Evolutionary conservation across 2,797 vertebrate genomes (phyloP), one percentile per base, ranked within the genome.

Genomic region (Parauchenoglanis punctatus): DNA sequence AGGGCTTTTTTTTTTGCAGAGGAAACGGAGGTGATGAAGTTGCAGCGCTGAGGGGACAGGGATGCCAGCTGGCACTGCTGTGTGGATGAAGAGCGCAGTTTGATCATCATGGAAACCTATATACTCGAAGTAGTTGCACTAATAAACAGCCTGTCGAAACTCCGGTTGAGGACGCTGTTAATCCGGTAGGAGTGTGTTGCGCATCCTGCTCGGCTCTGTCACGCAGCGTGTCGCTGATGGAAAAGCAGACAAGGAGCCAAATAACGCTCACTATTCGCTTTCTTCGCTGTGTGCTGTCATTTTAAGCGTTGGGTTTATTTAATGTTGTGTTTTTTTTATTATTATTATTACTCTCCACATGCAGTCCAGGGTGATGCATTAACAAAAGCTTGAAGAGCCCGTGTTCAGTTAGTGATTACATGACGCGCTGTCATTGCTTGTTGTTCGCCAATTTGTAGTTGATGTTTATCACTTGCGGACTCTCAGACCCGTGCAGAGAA

Each of bases 1-100:
- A 31, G 35, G 35, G 35, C 35, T 7, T n/a, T 17, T 1, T 1
- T 52, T 25, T 77, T 75, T 65, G 63, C 56, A 59, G 80, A 31
- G 81, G 81, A 77, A 76, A 23, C 81, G 81, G 58, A 76, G 72
- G 84, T 61, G 72, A 65, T 85, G 84, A 77, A 85, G 84, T 85
- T 85, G 84, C 58, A 63, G 72, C n/a, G 68, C 56, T 76, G 61
- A 67, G 13, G 23, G 83, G 68, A 73, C 83, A 75, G 56, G 35
- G 70, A 85, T 85, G 83, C 83, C 81, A 67, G 83, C 83, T 85
- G 87, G 61, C 56, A 28, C 18, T 73, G 35, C 78, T 87, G 40
- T 76, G 25, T 54, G 49, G 35, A 75, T 75, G 70, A 61, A 75
- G 56, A 58, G 68, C 49, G 82, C 83, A 73, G 18, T 72, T 77